Base-by-base conservation (phyloP, 2,797 vertebrate genomes). In the Hybognathus amarus region DNA sequence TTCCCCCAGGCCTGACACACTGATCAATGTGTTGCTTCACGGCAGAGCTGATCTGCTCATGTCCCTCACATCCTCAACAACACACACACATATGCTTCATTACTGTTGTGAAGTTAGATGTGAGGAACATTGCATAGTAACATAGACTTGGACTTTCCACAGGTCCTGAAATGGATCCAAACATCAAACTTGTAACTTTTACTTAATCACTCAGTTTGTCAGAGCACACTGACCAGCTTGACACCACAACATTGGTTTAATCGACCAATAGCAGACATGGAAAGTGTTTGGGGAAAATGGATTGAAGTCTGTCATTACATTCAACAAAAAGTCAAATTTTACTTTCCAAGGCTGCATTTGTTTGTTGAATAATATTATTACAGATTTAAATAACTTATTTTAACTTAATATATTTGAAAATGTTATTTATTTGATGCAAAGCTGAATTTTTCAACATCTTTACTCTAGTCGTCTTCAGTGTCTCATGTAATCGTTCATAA, bases 1-100 rank as follows among this genome's bases (percentile, higher is more conserved):
- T 96, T 95, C 92, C 94, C 91, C 89, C 70, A 82, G 89, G 74
- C 74, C 89, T 92, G 94, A 94, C 93, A 92, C 89, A 33, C 92
- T 94, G 94, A 96, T 95, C 94, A 91, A 95, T 94, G 94, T 91
- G 91, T 91, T 92, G 92, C 91, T 92, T 95, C 93, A 94, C 91
- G 90, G 90, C 91, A 91, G 92, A 90, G 88, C n/a, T 90, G 92
- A 94, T 94, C 93, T 88, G 91, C 90, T 93, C 89, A 88, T 91
- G 92, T 90, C 85, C 85, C 89, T 86, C 79, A 85, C 40, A 24
- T 69, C 81, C 36, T n/a, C 54, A 27, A 24, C 56, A 75, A 38
- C 63, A 70, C 68, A 82, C 33, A 42, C n/a, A 59, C 63, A 67
- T 64, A 67, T n/a, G 50, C 67, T 64, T 81, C 40, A 63, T 81